Evolutionary conservation across 2,113 vertebrate species (phyloP), one percentile per base, ranked within the genome.

Genomic region (Nesogale talazaci): DNA sequence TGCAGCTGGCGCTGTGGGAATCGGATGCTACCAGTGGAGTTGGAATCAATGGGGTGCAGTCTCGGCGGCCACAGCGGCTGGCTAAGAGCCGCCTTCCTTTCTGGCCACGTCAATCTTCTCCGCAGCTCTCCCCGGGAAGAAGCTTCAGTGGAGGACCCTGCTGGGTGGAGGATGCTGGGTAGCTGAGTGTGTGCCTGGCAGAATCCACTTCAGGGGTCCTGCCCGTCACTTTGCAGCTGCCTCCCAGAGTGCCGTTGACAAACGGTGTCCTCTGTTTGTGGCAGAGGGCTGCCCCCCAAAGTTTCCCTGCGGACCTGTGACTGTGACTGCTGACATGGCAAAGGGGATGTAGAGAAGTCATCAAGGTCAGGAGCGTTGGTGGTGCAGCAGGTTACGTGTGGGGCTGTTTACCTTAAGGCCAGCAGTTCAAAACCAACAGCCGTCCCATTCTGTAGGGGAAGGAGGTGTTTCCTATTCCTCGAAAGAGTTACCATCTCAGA

Each of bases 111-210:
- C 95, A 69, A 6, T 90, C 42, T 76, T 34, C 70, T 23, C 52
- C 22, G 57, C 0, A 23, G 0, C 34, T 63, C 36, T 1, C 72
- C 36, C 74, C 23, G 14, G 90, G 81, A 84, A 86, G 42, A 63
- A 31, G 15, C 20, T 0, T 0, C 63, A 1, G 25, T 29, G 42
- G 38, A 80, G 10, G 61, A 40, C 29, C 89, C 2, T 0, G 9
- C 63, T 9, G 57, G 16, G 22, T 0, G 14, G n/a, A 82, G 57
- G 36, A 56, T 3, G 23, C 38, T 0, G 0, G 27, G 56, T 2
- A 1, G 56, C 11, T 6, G 20, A 34, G 1, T 36, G 4, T 2
- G 17, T 8, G 6, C 7, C 19, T 0, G 0, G 0, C 0, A 0
- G 89, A 22, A n/a, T 46, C 14, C 69, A 14, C 56, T 36, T 61